These are phyloP conservation scores for Candoia aspera DNA, from an alignment of 2,113 vertebrate species.

Conservation along the genomic window DNA sequence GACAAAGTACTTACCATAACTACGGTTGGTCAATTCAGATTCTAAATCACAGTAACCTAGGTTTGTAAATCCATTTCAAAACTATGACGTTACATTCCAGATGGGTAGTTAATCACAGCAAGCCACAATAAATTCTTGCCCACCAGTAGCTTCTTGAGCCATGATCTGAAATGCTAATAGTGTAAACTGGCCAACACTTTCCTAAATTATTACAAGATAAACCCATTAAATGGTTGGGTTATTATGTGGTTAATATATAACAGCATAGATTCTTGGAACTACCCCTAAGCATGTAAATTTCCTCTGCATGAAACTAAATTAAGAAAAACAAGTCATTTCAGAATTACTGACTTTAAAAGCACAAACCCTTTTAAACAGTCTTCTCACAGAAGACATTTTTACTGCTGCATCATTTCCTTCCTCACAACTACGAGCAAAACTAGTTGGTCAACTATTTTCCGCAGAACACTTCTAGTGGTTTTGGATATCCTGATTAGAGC, in stretches of 20 bases:
- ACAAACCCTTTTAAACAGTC: background rate
- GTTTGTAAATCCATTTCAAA: background rate
- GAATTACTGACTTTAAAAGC: background rate
- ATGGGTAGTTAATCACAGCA: background rate
- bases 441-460: slow-evolving; percentile 21
- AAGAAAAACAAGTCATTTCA: background rate
- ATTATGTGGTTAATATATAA: background rate
- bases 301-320: background rate
- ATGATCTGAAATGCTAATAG: background rate
- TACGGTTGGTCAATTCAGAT: background rate
- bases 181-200: background rate
- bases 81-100: background rate
- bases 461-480: slow-evolving; percentile 41
- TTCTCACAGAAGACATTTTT: slow-evolving; percentile 40
- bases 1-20: background rate
- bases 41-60: background rate
- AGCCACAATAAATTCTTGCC: background rate
- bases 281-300: background rate
- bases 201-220: background rate
- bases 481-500: slow-evolving; percentile 43
- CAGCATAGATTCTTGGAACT: background rate
- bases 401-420: slow-evolving; percentile 40
- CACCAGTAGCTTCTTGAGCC: background rate
- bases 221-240: background rate
- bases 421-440: slow-evolving; percentile 29